Conservation (phyloP, 1,140 invertebrate genomes). For the Leptopilina clavipes region DNA sequence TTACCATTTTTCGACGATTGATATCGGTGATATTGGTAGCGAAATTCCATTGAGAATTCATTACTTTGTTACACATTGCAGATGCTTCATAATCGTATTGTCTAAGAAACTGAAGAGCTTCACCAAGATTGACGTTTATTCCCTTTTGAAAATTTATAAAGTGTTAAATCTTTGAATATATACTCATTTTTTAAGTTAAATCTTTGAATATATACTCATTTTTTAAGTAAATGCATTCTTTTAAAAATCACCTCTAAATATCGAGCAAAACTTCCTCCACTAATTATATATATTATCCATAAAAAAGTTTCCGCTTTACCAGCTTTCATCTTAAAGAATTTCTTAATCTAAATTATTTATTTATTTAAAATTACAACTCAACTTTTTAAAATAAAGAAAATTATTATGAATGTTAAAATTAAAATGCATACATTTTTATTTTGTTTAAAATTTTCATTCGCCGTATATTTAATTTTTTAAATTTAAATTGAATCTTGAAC, state of each 20-base stretch:
- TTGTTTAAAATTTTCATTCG: no score
- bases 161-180: no score
- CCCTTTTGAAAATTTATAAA: constrained; percentile 73
- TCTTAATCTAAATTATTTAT: not conserved
- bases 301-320: constrained; percentile 24
- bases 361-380: not conserved
- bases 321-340: constrained; percentile 8
- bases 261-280: constrained; percentile 40
- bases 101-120: constrained; percentile 82
- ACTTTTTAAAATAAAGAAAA: not conserved
- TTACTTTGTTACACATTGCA: constrained; percentile 82
- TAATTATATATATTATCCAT: constrained; percentile 41
- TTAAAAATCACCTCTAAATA: constrained; percentile 64
- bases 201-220: no score
- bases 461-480: no score
- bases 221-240: no score
- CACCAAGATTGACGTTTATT: constrained; percentile 80
- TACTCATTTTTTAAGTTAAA: no score
- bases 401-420: no score
- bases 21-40: constrained; percentile 85
- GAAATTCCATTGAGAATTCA: constrained; percentile 84
- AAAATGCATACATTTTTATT: no score
- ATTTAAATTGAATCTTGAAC: no score
- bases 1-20: constrained; percentile 82
- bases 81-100: constrained; percentile 84